Percentiles rank a stretch among this genome's conserved stretches.
Evolutionary conservation across 1,140 invertebrate species (phyloP).

Genomic region (Saxidomus purpurata): DNA sequence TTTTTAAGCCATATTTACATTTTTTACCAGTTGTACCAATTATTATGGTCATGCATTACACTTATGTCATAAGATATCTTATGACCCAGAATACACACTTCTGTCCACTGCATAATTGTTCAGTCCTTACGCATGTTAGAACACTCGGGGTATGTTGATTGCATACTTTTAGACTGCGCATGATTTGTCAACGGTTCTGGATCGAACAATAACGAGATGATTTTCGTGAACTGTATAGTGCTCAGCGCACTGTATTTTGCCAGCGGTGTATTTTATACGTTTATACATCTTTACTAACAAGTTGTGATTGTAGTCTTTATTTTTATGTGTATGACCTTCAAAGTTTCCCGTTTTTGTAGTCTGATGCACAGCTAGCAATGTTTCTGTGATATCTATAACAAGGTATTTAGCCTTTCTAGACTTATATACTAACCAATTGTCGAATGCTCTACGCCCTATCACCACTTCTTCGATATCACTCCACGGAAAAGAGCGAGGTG

Average conservation of each 20-base stretch:
- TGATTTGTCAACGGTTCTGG: slow-evolving; percentile 27
- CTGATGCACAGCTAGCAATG: slow-evolving; percentile 76
- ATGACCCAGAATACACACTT: too few relatives aligned
- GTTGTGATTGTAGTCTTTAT: slow-evolving; percentile 69
- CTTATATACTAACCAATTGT: slow-evolving; percentile 78
- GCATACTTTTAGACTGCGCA: neutral
- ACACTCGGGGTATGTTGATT: too few relatives aligned
- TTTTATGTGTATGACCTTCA: slow-evolving; percentile 67
- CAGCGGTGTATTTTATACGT: slow-evolving; percentile 67
- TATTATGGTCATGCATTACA: too few relatives aligned
- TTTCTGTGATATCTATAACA: slow-evolving; percentile 73
- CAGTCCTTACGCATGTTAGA: too few relatives aligned
- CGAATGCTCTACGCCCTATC: slow-evolving; percentile 75
- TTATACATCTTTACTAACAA: slow-evolving; percentile 64
- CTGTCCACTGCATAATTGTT: too few relatives aligned
- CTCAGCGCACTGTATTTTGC: slow-evolving; percentile 57
- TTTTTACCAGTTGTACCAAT: too few relatives aligned
- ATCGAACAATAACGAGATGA: neutral
- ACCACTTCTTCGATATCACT: slow-evolving; percentile 75
- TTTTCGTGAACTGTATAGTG: slow-evolving; percentile 36
- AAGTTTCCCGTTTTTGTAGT: slow-evolving; percentile 75
- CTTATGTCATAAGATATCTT: too few relatives aligned
- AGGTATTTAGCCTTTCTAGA: slow-evolving; percentile 61
- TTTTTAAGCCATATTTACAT: too few relatives aligned
- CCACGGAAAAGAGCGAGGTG: slow-evolving; percentile 73